Percentiles rank a stretch among this genome's conserved stretches.
phyloP scores from a whole-genome alignment of 2,797 vertebrate species.

The Gouania willdenowi region DNA sequence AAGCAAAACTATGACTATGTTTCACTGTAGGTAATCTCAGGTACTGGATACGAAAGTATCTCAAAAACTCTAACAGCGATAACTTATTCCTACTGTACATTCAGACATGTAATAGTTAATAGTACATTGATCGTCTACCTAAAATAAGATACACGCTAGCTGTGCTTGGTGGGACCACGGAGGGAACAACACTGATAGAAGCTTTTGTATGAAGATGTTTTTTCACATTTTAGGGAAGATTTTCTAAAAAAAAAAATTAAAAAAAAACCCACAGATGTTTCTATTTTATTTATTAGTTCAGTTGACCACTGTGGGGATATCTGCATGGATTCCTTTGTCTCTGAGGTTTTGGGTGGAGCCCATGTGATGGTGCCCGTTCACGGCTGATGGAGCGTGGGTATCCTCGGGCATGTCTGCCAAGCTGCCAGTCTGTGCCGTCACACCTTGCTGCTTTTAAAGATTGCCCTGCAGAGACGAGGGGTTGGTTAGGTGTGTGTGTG shows the following conservation, averaged over 20 bases:
- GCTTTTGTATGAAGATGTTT: too few species aligned
- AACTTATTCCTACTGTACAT: too few species aligned
- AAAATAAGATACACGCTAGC: constrained; percentile 28
- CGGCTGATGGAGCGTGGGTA: constrained; percentile 83
- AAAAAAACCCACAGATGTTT: constrained; percentile 10
- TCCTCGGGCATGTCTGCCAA: constrained; percentile 95
- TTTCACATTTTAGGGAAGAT: too few species aligned
- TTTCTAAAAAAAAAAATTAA: too few species aligned
- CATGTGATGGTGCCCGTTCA: constrained; percentile 66
- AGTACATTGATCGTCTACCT: too few species aligned
- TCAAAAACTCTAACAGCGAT: too few species aligned
- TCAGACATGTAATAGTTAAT: too few species aligned
- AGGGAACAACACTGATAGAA: constrained; percentile 13
- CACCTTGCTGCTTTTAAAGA: constrained; percentile 99
- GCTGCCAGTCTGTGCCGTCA: constrained; percentile 99
- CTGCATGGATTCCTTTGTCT: constrained; percentile 76
- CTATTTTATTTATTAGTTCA: too few species aligned
- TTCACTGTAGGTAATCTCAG: too few species aligned
- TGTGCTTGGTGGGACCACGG: constrained; percentile 9
- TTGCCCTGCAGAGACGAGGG: constrained; percentile 98
- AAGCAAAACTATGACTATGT: too few species aligned
- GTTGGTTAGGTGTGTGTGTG: constrained; percentile 61
- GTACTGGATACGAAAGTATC: too few species aligned
- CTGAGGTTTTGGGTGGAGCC: constrained; percentile 56
- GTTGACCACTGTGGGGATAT: too few species aligned